phyloP scores from a whole-genome alignment of 2,797 vertebrate species.

The Oophaga sylvatica region DNA sequence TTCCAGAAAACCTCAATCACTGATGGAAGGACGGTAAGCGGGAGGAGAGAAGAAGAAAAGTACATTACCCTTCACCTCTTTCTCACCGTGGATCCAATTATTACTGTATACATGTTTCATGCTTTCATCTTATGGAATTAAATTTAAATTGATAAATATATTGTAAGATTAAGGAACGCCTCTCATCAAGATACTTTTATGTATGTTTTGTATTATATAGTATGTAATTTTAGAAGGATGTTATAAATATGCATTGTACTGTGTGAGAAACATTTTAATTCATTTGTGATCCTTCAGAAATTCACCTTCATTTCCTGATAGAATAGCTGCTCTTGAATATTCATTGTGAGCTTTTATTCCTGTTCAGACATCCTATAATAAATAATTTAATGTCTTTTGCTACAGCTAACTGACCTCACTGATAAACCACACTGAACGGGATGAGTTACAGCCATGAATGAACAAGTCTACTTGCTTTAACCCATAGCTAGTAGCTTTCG shows the following conservation, averaged over 20 bases:
- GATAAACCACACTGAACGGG: too few relatives aligned
- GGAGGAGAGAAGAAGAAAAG: neutral
- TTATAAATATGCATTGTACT: neutral
- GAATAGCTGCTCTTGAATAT: too few relatives aligned
- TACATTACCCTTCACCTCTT: neutral
- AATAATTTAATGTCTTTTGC: too few relatives aligned
- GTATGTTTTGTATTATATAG: neutral
- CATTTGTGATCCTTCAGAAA: neutral
- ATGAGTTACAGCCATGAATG: too few relatives aligned
- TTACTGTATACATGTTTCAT: neutral
- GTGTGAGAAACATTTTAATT: neutral
- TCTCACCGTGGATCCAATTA: neutral
- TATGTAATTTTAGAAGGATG: neutral
- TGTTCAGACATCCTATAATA: too few relatives aligned
- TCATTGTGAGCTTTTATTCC: too few relatives aligned
- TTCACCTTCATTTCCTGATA: too few relatives aligned
- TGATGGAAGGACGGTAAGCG: neutral
- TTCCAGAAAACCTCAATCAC: conserved; percentile 9
- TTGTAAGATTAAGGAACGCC: neutral
- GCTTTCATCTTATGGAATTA: neutral
- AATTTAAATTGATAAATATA: neutral
- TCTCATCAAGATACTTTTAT: neutral
- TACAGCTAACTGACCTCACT: too few relatives aligned
- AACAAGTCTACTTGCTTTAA: too few relatives aligned
- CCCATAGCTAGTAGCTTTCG: too few relatives aligned